Percentiles rank a stretch among this genome's conserved stretches.
Conservation (phyloP, 1,140 invertebrate species). For the Polyergus mexicanus region DNA sequence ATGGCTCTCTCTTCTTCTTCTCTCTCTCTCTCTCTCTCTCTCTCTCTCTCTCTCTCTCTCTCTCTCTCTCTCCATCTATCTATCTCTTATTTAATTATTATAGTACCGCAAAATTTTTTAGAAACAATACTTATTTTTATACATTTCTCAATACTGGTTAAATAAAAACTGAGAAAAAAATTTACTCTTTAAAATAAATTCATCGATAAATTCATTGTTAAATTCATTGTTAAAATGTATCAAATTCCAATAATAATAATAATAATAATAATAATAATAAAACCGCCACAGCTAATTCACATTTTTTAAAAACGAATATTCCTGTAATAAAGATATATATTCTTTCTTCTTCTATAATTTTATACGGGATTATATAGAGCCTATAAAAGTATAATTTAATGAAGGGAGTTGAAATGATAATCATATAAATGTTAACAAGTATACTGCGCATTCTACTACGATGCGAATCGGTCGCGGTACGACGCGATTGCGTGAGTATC, state of each 20-base stretch:
- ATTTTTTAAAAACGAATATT: slow-evolving; percentile 4
- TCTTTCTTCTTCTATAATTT: background rate
- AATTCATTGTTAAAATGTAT: too few relatives aligned
- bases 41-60: too few relatives aligned
- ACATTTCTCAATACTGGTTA: too few relatives aligned
- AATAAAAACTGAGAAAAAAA: too few relatives aligned
- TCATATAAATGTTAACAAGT: slow-evolving; percentile 5
- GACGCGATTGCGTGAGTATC: slow-evolving; percentile 19
- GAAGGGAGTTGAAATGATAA: background rate
- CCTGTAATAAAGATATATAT: background rate
- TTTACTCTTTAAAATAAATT: too few relatives aligned
- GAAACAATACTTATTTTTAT: background rate
- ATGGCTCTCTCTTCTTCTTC: background rate
- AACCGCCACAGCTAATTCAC: background rate
- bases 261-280: too few relatives aligned
- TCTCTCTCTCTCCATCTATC: too few relatives aligned
- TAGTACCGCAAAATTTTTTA: background rate
- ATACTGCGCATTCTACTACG: slow-evolving; percentile 18
- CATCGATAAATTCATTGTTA: too few relatives aligned
- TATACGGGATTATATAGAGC: background rate
- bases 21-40: too few relatives aligned
- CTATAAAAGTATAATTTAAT: slow-evolving; percentile 33
- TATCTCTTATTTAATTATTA: background rate
- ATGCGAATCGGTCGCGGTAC: slow-evolving; percentile 28
- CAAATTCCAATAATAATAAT: too few relatives aligned